Conservation (phyloP, 1,140 invertebrate genomes). For the Papilio polyxenes region DNA sequence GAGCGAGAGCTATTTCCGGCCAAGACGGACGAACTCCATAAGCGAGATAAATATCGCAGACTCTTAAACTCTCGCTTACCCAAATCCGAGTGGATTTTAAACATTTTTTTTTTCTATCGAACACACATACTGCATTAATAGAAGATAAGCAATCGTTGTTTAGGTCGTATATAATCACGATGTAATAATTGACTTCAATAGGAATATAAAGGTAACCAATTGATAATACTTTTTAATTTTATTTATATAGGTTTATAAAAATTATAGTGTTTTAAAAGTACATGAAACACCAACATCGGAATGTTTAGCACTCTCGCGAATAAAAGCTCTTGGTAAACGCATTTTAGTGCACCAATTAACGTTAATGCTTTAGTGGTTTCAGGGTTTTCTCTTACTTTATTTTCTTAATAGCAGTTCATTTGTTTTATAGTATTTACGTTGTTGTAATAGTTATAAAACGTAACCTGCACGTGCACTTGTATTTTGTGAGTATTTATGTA, state of each 20-base stretch:
- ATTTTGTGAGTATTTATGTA: neutral
- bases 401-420: slow-evolving; percentile 32
- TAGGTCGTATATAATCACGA: no score
- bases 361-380: slow-evolving; percentile 37
- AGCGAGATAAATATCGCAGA: no score
- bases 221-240: no score
- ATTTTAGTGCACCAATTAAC: slow-evolving; percentile 36
- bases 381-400: slow-evolving; percentile 26
- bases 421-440: neutral
- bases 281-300: slow-evolving; percentile 13
- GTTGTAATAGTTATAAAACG: neutral
- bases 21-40: no score
- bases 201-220: no score
- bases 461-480: neutral
- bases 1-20: no score
- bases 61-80: no score
- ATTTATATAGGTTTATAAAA: neutral
- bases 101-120: no score
- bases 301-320: slow-evolving; percentile 23
- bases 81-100: no score
- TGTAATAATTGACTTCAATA: no score
- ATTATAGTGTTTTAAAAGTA: neutral
- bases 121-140: no score
- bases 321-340: slow-evolving; percentile 30
- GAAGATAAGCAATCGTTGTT: no score